These are phyloP conservation scores for Heterochromis multidens DNA, from an alignment of 2,113 vertebrate species.

Conservation along the genomic window DNA sequence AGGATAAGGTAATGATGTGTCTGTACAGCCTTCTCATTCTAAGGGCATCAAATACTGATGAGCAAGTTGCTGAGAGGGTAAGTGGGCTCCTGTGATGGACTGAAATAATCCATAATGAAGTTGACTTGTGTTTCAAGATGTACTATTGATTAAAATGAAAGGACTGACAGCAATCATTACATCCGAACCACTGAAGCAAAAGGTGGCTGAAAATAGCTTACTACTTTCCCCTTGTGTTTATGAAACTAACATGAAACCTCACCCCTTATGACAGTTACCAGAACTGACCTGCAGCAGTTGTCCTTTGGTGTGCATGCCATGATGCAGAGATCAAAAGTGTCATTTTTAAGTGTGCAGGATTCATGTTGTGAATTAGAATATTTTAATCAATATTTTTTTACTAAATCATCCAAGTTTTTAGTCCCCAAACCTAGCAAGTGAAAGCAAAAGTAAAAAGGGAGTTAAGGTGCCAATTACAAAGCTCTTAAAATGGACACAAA, in stretches of 20 bases:
- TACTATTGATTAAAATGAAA: neutral
- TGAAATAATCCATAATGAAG: neutral
- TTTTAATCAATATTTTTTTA: neutral
- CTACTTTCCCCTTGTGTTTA: fast-evolving
- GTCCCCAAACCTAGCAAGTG: too few species aligned
- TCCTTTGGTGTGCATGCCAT: too few species aligned
- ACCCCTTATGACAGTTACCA: neutral
- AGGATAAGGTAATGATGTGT: neutral
- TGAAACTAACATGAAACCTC: neutral
- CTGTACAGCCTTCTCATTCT: neutral
- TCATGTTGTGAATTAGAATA: neutral
- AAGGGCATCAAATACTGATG: too few species aligned
- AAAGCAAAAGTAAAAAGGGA: too few species aligned
- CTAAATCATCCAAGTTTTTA: neutral
- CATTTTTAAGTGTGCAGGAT: neutral
- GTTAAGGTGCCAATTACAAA: too few species aligned
- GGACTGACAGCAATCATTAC: neutral
- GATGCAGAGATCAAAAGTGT: neutral
- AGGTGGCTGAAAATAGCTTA: neutral
- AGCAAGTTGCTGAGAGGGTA: neutral
- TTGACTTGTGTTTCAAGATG: neutral
- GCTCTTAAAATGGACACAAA: too few species aligned
- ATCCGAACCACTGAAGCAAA: neutral
- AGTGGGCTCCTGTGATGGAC: neutral
- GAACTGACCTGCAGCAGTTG: fast-evolving